Percentiles rank a stretch among this genome's conserved stretches.
Evolutionary conservation across 2,113 vertebrate species (phyloP).

Genomic region (Dicrurus megarhynchus): DNA sequence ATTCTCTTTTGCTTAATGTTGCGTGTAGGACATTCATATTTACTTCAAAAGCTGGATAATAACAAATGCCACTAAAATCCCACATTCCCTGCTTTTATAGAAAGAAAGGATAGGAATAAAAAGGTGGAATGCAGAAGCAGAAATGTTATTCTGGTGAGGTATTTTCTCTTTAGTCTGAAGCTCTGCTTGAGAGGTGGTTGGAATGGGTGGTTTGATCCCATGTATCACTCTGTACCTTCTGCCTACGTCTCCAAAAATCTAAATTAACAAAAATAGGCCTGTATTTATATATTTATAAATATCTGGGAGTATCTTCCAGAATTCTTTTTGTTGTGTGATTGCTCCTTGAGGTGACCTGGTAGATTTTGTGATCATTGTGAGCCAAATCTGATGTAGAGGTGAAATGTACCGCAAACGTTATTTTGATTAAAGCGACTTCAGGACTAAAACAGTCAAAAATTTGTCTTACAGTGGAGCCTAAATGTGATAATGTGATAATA

Average conservation of each 20-base stretch:
- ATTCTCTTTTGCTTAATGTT: neutral
- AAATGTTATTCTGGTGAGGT: neutral
- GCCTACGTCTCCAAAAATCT: neutral
- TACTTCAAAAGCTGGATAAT: neutral
- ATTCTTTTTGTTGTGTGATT: neutral
- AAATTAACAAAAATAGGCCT: neutral
- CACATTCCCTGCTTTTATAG: neutral
- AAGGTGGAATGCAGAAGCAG: neutral
- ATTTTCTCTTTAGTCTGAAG: neutral
- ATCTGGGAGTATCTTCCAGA: neutral
- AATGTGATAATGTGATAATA: neutral
- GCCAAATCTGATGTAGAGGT: neutral
- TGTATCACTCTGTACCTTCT: neutral
- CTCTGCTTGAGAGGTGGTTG: neutral
- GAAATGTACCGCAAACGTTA: neutral
- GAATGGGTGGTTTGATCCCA: neutral
- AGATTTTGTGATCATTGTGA: neutral
- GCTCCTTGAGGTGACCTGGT: neutral
- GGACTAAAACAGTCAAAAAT: neutral
- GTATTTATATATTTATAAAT: neutral
- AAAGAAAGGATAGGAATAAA: neutral
- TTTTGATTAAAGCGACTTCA: neutral
- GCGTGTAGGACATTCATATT: neutral
- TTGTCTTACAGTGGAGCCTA: neutral
- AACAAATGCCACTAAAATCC: neutral